Evolutionary conservation across 2,888 invertebrate species (phyloP).

Genomic region (Philereme transversata): DNA sequence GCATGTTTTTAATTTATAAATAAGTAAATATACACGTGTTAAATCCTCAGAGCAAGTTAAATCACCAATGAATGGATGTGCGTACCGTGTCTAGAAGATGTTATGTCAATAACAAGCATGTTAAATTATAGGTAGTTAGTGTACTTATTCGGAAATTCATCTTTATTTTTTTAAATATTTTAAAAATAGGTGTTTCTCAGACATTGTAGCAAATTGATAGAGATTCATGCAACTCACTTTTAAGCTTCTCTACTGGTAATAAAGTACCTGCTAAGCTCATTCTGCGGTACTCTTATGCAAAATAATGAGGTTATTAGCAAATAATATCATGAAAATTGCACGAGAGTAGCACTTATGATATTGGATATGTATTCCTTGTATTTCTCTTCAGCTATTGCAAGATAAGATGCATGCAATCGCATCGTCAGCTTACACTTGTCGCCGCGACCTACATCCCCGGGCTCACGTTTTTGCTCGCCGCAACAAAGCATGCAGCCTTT

Average conservation of each 20-base stretch:
- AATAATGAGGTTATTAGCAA: too few species aligned
- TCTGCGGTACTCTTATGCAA: too few species aligned
- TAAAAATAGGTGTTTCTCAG: too few species aligned
- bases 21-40: background rate
- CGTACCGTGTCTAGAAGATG: background rate
- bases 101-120: background rate
- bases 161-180: too few species aligned
- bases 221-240: too few species aligned
- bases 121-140: background rate
- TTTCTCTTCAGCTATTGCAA: conserved; percentile 21
- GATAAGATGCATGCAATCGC: conserved; percentile 26
- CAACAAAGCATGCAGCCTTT: conserved; percentile 61
- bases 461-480: conserved; percentile 70
- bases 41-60: background rate
- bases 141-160: too few species aligned
- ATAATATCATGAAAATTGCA: background rate
- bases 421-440: conserved; percentile 65
- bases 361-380: conserved; percentile 8
- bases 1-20: conserved; percentile 18
- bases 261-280: too few species aligned
- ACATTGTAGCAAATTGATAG: too few species aligned
- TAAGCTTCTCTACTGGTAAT: too few species aligned
- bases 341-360: background rate
- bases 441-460: conserved; percentile 71
- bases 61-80: background rate